Percentiles rank a stretch among this genome's conserved stretches.
Conservation (phyloP, 2,888 invertebrate genomes). For the Xanthia icteritia region DNA sequence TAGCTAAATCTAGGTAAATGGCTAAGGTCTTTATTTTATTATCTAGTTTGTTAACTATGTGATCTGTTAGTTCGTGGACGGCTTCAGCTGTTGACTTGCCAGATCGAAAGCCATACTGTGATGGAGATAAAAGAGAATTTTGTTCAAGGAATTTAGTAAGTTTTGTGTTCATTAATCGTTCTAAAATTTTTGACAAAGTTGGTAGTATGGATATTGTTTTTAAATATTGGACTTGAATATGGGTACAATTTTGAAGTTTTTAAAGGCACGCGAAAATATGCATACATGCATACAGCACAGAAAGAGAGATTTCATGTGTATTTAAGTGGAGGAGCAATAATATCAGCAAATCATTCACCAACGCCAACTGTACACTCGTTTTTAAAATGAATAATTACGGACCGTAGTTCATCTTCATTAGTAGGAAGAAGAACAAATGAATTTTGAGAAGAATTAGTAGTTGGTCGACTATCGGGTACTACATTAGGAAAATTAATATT, state of each 20-base stretch:
- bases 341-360: background rate
- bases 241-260: background rate
- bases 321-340: background rate
- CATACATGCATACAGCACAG: no score
- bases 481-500: background rate
- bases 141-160: background rate
- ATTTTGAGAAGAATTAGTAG: background rate
- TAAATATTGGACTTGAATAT: background rate
- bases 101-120: background rate
- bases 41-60: background rate
- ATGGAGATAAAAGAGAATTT: constrained; percentile 3
- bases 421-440: background rate
- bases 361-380: background rate
- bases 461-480: background rate
- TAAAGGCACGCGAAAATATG: background rate
- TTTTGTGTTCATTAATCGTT: background rate
- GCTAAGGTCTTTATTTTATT: background rate
- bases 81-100: background rate
- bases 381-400: background rate
- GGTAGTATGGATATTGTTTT: background rate
- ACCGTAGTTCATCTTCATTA: background rate
- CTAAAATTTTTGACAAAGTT: background rate
- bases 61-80: background rate
- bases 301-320: background rate
- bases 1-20: background rate